These are phyloP conservation scores for Temnothorax longispinosus DNA, from an alignment of 1,140 invertebrate genomes.

Conservation along the genomic window DNA sequence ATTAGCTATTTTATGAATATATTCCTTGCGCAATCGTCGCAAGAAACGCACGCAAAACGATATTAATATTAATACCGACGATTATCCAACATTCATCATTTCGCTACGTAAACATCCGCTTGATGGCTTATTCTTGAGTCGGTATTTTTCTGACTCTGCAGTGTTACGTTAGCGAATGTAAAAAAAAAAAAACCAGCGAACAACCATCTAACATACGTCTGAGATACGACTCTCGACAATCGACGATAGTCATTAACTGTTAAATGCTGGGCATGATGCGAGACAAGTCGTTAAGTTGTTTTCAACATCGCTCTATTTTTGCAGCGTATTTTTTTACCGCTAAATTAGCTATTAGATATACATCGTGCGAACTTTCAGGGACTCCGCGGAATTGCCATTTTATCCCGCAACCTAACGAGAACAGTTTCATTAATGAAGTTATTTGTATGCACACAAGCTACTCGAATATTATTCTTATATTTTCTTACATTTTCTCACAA, in stretches of 20 bases:
- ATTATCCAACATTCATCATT: constrained; percentile 30
- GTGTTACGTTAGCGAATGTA: neutral
- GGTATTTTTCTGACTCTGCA: constrained; percentile 1
- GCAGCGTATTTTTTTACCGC: constrained; percentile 1
- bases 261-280: neutral
- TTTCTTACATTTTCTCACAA: neutral
- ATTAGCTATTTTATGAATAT: neutral
- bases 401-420: neutral
- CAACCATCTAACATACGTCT: neutral
- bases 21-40: neutral
- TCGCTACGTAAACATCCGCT: constrained; percentile 48
- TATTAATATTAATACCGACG: constrained; percentile 43
- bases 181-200: neutral
- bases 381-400: constrained; percentile 1
- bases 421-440: constrained; percentile 36
- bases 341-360: neutral
- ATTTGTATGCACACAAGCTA: constrained; percentile 18
- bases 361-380: constrained; percentile 11
- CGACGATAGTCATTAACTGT: constrained; percentile 31
- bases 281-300: constrained; percentile 25
- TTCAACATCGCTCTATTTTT: constrained; percentile 24
- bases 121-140: neutral
- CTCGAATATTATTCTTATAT: neutral
- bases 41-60: neutral
- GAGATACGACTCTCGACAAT: neutral